These are phyloP conservation scores for Stictonetta naevosa DNA, from an alignment of 2,113 vertebrate species.

Conservation along the genomic window DNA sequence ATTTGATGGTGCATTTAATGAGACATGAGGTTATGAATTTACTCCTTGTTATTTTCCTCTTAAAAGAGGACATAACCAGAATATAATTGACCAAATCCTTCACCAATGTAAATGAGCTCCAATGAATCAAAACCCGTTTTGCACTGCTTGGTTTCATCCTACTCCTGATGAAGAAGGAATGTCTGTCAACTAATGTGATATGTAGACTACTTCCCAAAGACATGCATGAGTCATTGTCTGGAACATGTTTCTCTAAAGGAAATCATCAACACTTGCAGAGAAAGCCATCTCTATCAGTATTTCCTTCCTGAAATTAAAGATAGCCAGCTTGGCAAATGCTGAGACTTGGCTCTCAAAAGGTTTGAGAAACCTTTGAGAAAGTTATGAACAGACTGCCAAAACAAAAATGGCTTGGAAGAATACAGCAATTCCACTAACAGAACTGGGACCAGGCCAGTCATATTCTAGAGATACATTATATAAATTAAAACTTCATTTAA, in stretches of 20 bases:
- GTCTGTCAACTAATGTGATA: not conserved
- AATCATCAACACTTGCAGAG: not conserved
- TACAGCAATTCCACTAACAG: not conserved
- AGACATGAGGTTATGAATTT: not conserved
- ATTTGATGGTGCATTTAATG: not conserved
- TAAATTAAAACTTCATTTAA: not conserved
- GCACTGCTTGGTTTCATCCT: not conserved
- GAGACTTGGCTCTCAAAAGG: not conserved
- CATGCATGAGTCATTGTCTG: not conserved
- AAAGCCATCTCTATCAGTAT: not conserved
- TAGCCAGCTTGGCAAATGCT: not conserved
- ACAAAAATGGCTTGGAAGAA: not conserved
- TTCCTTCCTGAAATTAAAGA: constrained; percentile 26
- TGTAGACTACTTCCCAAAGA: not conserved
- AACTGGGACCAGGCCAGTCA: not conserved
- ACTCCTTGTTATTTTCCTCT: not conserved
- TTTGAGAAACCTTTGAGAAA: not conserved
- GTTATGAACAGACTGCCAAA: not conserved
- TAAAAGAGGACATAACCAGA: not conserved
- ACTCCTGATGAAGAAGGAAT: not conserved
- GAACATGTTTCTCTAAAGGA: not conserved
- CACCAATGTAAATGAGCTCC: not conserved
- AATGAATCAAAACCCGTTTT: not conserved
- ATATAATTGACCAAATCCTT: not conserved
- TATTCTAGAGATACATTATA: not conserved